A percentile compares a stretch with the other conserved stretches of the same genome.
phyloP scores from a whole-genome alignment of 2,113 vertebrate species.

The Leptobrachium leishanense region DNA sequence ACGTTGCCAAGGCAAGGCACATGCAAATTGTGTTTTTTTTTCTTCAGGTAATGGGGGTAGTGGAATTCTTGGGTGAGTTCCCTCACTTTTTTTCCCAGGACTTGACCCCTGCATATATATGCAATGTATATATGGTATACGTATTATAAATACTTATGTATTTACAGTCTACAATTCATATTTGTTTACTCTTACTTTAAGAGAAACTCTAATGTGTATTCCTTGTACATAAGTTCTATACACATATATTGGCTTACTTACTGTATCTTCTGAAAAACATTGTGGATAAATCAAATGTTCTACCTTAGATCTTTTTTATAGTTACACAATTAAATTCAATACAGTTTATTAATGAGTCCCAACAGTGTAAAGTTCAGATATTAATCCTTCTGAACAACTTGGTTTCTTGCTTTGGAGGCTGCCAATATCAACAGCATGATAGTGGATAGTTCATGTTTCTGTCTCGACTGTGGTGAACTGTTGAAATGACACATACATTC shows the following conservation, averaged over 20 bases:
- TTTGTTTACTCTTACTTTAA: no score
- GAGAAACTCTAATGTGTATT: no score
- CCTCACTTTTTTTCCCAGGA: no score
- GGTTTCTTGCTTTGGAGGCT: constrained; percentile 52
- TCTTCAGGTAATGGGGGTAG: no score
- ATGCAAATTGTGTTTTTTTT: no score
- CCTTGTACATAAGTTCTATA: neutral
- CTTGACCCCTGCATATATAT: no score
- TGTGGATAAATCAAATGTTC: constrained; percentile 6
- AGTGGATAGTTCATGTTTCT: constrained; percentile 62
- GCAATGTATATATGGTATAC: no score
- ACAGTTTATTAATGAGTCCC: constrained; percentile 62
- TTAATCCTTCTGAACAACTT: constrained; percentile 71
- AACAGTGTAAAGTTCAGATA: constrained; percentile 80
- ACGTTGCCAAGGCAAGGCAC: no score
- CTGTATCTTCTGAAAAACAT: constrained; percentile 8
- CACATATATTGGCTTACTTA: constrained; percentile 12
- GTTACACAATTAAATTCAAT: constrained; percentile 60
- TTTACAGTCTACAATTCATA: no score
- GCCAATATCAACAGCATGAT: constrained; percentile 68
- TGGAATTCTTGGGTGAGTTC: no score
- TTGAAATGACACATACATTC: constrained; percentile 59
- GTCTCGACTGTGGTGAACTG: constrained; percentile 70
- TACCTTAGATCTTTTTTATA: constrained; percentile 28
- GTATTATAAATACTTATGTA: no score